Evolutionary conservation across 1,140 invertebrate genomes (phyloP), one percentile per base, ranked within the genome.

Genomic region (Aphis craccivora): DNA sequence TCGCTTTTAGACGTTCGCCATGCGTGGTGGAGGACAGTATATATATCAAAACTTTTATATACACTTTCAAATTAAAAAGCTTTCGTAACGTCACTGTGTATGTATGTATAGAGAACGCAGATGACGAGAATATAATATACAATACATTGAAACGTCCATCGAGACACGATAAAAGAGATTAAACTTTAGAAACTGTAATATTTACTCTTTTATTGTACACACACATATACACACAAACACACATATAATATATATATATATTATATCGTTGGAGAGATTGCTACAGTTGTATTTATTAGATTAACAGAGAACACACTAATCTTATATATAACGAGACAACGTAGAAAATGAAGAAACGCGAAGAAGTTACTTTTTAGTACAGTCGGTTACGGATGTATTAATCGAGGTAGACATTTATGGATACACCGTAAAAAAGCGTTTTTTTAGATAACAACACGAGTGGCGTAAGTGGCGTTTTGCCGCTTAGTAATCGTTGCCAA

Each of bases 41-140:
- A 67, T 67, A 67, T n/a, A 51, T 40, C 35, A 89, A 89, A 89
- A 89, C 88, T 89, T 89, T 89, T 37, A 55, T 53, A 55, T 53
- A 45, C 37, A 53, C 35, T 89, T 53, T 53, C 23, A 9, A 89
- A 89, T 53, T 89, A 89, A 51, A 89, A 89, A 89, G 9, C 48
- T 89, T 89, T 55, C 53, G 11, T 89, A 23, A 51, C 45, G 11
- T 76, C 30, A 40, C 37, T 40, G 8, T 43, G 11, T 40, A 23
- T 84, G 14, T 35, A 8, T 30, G 8, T 48, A 51, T 20, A 25
- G 35, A 18, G 20, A 81, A 84, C 22, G 22, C 37, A 37, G 35
- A 84, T 23, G 35, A 84, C 22, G 35, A 83, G 5, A 40, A 6
- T 25, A 84, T 84, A 40, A 60, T 48, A 48, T 48, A 48, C 18